Conservation (phyloP, 2,888 invertebrate species). For the Lottia gigantea region DNA sequence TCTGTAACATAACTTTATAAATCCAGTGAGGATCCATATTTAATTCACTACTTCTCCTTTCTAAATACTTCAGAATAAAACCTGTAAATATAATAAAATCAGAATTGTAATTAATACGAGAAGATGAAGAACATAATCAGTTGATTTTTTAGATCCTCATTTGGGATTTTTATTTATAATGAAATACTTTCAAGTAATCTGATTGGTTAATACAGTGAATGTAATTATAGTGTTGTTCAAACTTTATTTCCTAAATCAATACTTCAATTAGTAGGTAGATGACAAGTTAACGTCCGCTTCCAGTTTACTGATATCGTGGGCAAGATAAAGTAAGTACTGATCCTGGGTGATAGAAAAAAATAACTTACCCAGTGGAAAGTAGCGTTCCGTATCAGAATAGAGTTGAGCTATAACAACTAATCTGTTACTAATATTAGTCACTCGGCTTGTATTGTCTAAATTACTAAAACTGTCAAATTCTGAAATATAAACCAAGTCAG, state of each 20-base stretch:
- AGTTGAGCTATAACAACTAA: constrained; percentile 81
- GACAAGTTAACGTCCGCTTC: no score
- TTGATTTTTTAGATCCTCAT: no score
- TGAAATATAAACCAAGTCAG: constrained; percentile 6
- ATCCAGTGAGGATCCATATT: constrained; percentile 73
- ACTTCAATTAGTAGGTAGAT: no score
- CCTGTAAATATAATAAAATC: constrained; percentile 64
- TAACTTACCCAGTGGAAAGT: constrained; percentile 84
- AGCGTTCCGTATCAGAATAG: constrained; percentile 84
- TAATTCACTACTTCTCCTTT: constrained; percentile 62
- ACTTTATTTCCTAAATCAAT: no score
- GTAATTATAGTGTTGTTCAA: no score
- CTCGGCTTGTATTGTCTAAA: constrained; percentile 26
- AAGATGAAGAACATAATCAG: no score
- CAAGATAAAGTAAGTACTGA: constrained; percentile 8
- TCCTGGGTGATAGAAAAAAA: constrained; percentile 14
- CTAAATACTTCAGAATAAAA: constrained; percentile 67
- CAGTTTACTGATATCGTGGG: no score
- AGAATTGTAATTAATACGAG: background rate
- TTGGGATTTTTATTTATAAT: no score
- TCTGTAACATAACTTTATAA: constrained; percentile 79
- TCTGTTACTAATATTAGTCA: constrained; percentile 73
- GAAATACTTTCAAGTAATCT: no score
- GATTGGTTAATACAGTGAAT: no score
- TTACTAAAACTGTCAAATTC: constrained; percentile 26